A percentile compares a stretch with the other conserved stretches of the same genome.
Evolutionary conservation across 2,888 invertebrate genomes (phyloP).

Genomic region (Drosophila colorata): DNA sequence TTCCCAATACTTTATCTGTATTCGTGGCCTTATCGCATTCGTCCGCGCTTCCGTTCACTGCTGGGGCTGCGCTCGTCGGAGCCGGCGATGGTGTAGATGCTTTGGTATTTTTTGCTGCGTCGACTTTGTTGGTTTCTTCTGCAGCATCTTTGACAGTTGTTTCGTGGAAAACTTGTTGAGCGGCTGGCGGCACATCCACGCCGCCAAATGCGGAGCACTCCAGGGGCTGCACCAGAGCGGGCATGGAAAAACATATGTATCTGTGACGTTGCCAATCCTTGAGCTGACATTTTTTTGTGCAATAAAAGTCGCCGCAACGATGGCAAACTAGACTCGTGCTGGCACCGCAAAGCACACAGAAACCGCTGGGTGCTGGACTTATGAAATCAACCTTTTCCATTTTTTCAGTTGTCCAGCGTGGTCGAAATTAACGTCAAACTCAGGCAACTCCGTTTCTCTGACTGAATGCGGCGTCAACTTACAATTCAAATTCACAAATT

Average conservation of each 20-base stretch:
- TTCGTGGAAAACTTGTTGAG: background rate
- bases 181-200: background rate
- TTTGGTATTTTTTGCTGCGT: background rate
- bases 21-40: background rate
- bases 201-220: constrained; percentile 28
- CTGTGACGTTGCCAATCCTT: constrained; percentile 63
- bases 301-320: constrained; percentile 65
- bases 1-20: background rate
- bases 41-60: background rate
- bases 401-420: background rate
- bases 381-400: constrained; percentile 4
- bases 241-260: constrained; percentile 62
- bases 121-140: background rate
- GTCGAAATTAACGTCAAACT: background rate
- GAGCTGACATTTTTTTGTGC: constrained; percentile 45
- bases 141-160: background rate
- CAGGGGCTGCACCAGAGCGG: constrained; percentile 52
- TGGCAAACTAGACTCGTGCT: constrained; percentile 40
- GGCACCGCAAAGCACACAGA: constrained; percentile 43
- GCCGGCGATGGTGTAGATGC: background rate
- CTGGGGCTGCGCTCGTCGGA: background rate
- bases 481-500: constrained; percentile 5
- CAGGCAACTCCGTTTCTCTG: background rate
- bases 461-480: background rate
- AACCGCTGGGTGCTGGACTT: constrained; percentile 10